Conservation (phyloP, 2,797 vertebrate species). For the Apodemus agrarius region DNA sequence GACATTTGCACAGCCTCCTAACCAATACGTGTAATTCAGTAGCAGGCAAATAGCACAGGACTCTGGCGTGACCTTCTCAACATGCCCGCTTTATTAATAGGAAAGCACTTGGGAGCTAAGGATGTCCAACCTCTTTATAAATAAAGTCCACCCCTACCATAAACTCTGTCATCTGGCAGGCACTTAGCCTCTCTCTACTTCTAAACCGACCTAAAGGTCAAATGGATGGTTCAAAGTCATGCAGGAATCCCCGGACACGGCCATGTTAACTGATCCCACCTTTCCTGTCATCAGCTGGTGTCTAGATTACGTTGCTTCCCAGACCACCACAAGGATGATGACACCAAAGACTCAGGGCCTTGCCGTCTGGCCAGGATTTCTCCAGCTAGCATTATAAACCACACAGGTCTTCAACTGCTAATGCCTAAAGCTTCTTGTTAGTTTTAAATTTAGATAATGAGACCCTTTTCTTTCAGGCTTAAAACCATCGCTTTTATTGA, state of each 20-base stretch:
- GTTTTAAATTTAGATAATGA: constrained; percentile 58
- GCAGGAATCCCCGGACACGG: neutral
- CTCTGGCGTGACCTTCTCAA: constrained; percentile 36
- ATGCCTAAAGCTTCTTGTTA: neutral
- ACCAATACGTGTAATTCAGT: neutral
- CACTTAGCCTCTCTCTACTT: neutral
- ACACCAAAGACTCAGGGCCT: neutral
- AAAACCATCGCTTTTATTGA: neutral
- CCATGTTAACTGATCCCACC: neutral
- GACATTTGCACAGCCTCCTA: neutral
- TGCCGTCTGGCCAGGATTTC: neutral
- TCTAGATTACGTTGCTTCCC: neutral
- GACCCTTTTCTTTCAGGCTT: neutral
- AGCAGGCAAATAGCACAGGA: neutral
- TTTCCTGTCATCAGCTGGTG: neutral
- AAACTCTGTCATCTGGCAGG: constrained; percentile 39
- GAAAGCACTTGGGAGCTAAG: constrained; percentile 1
- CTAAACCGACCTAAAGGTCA: constrained; percentile 44
- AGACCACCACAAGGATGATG: neutral
- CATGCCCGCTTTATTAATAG: constrained; percentile 64
- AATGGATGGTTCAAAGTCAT: constrained; percentile 9
- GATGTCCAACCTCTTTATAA: constrained; percentile 65
- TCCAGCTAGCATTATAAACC: neutral
- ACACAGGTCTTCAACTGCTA: neutral
- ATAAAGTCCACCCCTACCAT: constrained; percentile 43